Conservation (phyloP, 2,797 vertebrate species). For the Spheniscus humboldti region DNA sequence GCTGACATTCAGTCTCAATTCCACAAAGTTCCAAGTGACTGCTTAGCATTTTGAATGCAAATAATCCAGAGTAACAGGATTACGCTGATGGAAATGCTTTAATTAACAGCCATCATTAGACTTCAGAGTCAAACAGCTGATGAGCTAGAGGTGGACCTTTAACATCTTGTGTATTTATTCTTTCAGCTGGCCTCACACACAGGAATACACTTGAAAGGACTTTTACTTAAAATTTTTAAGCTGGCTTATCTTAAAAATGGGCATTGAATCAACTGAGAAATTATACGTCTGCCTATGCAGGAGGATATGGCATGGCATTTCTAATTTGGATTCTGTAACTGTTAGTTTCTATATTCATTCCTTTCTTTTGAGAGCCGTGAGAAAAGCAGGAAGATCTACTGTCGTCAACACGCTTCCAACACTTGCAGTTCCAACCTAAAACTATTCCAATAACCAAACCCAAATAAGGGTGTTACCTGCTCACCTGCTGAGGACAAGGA, state of each 20-base stretch:
- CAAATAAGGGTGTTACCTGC: accelerated
- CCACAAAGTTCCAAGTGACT: background rate
- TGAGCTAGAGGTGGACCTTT: background rate
- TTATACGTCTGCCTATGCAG: background rate
- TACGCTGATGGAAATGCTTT: background rate
- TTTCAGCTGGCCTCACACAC: background rate
- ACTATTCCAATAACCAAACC: accelerated
- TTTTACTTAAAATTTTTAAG: background rate
- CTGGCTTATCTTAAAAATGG: background rate
- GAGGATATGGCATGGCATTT: background rate
- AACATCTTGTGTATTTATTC: too few species aligned
- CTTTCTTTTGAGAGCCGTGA: background rate
- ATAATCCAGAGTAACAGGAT: background rate
- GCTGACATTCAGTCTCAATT: background rate
- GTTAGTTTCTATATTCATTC: background rate
- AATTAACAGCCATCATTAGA: background rate
- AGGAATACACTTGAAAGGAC: background rate
- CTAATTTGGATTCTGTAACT: accelerated
- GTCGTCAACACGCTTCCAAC: background rate
- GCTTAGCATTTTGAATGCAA: background rate
- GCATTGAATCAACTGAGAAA: background rate
- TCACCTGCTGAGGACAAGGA: background rate
- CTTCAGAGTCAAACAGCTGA: background rate
- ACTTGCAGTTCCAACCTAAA: background rate
- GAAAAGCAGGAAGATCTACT: background rate